A percentile compares a stretch with the other conserved stretches of the same genome.
phyloP scores from a whole-genome alignment of 2,888 invertebrate genomes.

The Hipparchia semele region DNA sequence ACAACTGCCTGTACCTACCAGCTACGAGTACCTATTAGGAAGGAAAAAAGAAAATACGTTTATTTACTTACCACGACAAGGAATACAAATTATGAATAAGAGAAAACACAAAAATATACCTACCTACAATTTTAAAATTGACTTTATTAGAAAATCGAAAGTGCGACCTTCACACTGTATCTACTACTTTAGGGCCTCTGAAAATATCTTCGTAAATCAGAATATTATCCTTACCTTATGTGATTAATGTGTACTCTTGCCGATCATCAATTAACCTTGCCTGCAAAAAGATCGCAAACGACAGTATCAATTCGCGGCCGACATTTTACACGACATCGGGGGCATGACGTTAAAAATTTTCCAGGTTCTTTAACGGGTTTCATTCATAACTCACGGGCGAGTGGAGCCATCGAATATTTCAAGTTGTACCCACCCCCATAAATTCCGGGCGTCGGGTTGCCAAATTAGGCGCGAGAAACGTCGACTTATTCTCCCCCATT shows the following conservation, averaged over 20 bases:
- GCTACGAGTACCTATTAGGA: too few species aligned
- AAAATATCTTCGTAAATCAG: too few species aligned
- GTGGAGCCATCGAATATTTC: constrained; percentile 82
- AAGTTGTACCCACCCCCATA: constrained; percentile 77
- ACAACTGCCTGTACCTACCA: too few species aligned
- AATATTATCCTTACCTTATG: background rate
- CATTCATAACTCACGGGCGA: constrained; percentile 83
- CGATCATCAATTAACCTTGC: background rate
- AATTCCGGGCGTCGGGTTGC: constrained; percentile 82
- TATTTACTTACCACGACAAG: too few species aligned
- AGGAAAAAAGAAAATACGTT: too few species aligned
- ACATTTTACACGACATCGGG: constrained; percentile 41
- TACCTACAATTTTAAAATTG: too few species aligned
- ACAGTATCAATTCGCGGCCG: constrained; percentile 38
- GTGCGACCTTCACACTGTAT: too few species aligned
- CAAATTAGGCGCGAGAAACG: constrained; percentile 81
- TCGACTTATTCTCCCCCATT: constrained; percentile 76
- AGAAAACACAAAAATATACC: too few species aligned
- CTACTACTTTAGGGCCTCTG: too few species aligned
- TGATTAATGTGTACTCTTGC: background rate
- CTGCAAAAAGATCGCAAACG: constrained; percentile 18
- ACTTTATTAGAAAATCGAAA: too few species aligned
- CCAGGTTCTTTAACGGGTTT: constrained; percentile 82
- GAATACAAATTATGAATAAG: too few species aligned
- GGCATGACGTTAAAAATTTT: constrained; percentile 76